Evolutionary conservation across 2,113 vertebrate species (phyloP).

Genomic region (Alouatta palliata): DNA sequence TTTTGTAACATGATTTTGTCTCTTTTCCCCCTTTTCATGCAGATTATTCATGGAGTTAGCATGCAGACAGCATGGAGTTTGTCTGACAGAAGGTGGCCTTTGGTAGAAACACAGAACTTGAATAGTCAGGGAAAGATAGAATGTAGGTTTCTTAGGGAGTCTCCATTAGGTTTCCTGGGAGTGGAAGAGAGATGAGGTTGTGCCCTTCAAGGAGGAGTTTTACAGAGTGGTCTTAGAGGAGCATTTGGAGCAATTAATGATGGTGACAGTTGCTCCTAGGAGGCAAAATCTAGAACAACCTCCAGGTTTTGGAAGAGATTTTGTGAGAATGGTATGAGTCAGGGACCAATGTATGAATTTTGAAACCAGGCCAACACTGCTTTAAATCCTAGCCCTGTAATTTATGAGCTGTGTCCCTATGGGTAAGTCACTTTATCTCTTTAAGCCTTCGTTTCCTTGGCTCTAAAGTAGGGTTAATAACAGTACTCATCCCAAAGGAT

Average conservation of each 20-base stretch:
- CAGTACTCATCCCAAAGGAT: neutral
- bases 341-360: neutral
- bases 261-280: neutral
- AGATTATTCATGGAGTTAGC: neutral
- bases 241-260: neutral
- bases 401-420: neutral
- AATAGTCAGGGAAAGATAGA: neutral
- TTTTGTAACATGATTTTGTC: neutral
- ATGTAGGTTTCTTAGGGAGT: neutral
- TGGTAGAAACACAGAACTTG: neutral
- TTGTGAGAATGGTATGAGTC: neutral
- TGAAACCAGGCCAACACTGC: neutral
- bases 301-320: neutral
- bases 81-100: neutral
- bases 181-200: neutral
- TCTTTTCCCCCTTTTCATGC: neutral
- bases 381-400: neutral
- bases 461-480: neutral
- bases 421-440: neutral
- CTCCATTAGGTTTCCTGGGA: neutral
- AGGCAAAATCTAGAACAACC: neutral
- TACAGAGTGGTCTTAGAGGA: neutral
- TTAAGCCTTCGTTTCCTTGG: neutral
- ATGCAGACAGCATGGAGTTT: neutral
- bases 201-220: neutral